Conservation (phyloP, 2,113 vertebrate species). For the Gymnobelideus leadbeateri region DNA sequence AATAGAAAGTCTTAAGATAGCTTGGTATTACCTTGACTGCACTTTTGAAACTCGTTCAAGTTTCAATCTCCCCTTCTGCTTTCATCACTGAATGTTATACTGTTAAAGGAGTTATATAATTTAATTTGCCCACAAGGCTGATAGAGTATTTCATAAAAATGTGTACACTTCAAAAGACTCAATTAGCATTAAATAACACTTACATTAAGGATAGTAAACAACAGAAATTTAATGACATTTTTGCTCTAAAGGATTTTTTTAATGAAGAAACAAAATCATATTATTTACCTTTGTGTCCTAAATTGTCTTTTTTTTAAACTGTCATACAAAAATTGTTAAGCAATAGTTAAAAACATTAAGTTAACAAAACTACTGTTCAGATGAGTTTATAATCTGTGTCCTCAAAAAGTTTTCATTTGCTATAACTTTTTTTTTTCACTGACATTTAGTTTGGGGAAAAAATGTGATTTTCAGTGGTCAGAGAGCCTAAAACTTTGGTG, state of each 20-base stretch:
- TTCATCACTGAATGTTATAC: not conserved
- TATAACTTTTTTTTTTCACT: too few species aligned
- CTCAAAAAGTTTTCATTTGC: too few species aligned
- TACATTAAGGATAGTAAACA: slow-evolving; percentile 43
- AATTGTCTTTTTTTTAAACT: slow-evolving; percentile 26
- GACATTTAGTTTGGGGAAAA: too few species aligned
- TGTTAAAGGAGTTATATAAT: slow-evolving; percentile 35
- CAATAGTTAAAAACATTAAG: slow-evolving; percentile 57
- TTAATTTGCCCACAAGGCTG: slow-evolving; percentile 33
- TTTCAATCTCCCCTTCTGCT: slow-evolving; percentile 30
- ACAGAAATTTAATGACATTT: not conserved
- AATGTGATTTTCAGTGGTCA: too few species aligned
- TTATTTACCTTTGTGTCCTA: slow-evolving; percentile 59
- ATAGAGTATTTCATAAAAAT: slow-evolving; percentile 41
- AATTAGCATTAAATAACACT: slow-evolving; percentile 49
- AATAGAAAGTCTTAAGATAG: not conserved
- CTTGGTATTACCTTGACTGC: not conserved
- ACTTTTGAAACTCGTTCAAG: not conserved
- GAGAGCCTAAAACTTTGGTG: too few species aligned
- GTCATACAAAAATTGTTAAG: slow-evolving; percentile 32
- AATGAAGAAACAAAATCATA: slow-evolving; percentile 56
- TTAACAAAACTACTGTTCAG: slow-evolving; percentile 45
- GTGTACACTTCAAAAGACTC: not conserved
- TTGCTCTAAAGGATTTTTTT: slow-evolving; percentile 49
- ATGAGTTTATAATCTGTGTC: not conserved